Evolutionary conservation across 2,888 invertebrate species (phyloP).

Genomic region (Andrena flavipes): DNA sequence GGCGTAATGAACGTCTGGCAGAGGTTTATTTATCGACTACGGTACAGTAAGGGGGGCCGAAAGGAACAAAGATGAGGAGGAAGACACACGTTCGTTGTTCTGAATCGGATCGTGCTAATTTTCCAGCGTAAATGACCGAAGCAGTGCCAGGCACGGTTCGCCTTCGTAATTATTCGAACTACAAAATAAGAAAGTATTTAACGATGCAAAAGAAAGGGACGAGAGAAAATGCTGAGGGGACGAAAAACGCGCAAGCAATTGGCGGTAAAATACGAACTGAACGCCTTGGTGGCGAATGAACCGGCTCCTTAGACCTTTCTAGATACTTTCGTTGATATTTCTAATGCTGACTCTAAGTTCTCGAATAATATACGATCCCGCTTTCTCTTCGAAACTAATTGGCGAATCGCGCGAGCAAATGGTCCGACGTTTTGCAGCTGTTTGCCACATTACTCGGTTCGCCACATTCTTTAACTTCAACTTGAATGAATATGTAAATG

Average conservation of each 20-base stretch:
- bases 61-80: slow-evolving; percentile 45
- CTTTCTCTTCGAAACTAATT: slow-evolving; percentile 52
- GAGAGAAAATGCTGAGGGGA: not conserved
- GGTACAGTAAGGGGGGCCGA: slow-evolving; percentile 57
- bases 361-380: slow-evolving; percentile 38
- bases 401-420: slow-evolving; percentile 28
- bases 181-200: not conserved
- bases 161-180: not conserved
- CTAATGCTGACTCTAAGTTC: slow-evolving; percentile 29
- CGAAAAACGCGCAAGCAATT: not conserved
- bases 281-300: slow-evolving; percentile 2
- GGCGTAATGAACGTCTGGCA: slow-evolving; percentile 82
- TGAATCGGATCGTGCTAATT: slow-evolving; percentile 63
- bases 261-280: not conserved
- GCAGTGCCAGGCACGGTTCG: not conserved
- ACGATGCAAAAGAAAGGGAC: not conserved
- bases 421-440: slow-evolving; percentile 17
- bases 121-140: slow-evolving; percentile 38
- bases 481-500: not conserved
- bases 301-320: slow-evolving; percentile 39
- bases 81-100: slow-evolving; percentile 50
- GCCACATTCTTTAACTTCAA: not conserved
- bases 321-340: slow-evolving; percentile 37
- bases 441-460: slow-evolving; percentile 4
- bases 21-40: slow-evolving; percentile 81